Percentiles rank a stretch among this genome's conserved stretches.
phyloP scores from a whole-genome alignment of 2,113 vertebrate species.

The Ictidomys tridecemlineatus region DNA sequence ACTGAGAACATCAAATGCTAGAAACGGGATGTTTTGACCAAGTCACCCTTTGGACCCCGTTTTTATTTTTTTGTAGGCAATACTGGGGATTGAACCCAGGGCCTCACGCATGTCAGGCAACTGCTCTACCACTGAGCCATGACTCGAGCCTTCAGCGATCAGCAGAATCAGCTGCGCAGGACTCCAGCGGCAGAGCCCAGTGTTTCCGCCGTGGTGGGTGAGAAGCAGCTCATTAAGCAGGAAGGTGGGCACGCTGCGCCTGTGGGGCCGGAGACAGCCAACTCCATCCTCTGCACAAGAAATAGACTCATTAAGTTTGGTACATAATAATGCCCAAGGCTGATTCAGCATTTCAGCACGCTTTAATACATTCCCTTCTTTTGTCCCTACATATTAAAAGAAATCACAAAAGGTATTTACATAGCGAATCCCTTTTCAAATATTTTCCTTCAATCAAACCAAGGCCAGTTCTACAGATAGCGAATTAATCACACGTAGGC shows the following conservation, averaged over 20 bases:
- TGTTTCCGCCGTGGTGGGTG: fast-evolving
- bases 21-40: background rate
- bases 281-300: background rate
- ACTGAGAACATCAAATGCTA: background rate
- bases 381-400: constrained; percentile 46
- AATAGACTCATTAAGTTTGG: background rate
- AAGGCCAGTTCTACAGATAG: constrained; percentile 65
- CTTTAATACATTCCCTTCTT: background rate
- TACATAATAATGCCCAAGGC: background rate
- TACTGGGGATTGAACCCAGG: too few relatives aligned
- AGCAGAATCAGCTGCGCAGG: fast-evolving
- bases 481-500: background rate
- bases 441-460: constrained; percentile 66
- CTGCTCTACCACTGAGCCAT: too few relatives aligned
- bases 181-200: background rate
- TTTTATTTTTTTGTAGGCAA: background rate
- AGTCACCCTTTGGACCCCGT: background rate
- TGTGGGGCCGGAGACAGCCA: background rate
- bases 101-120: too few relatives aligned
- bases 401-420: constrained; percentile 76
- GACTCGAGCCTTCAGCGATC: too few relatives aligned
- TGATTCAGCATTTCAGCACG: background rate
- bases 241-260: fast-evolving
- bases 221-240: background rate
- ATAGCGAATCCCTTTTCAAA: constrained; percentile 71